Evolutionary conservation across 2,888 invertebrate genomes (phyloP), one percentile per base, ranked within the genome.

Genomic region (Drosophila algonquin): DNA sequence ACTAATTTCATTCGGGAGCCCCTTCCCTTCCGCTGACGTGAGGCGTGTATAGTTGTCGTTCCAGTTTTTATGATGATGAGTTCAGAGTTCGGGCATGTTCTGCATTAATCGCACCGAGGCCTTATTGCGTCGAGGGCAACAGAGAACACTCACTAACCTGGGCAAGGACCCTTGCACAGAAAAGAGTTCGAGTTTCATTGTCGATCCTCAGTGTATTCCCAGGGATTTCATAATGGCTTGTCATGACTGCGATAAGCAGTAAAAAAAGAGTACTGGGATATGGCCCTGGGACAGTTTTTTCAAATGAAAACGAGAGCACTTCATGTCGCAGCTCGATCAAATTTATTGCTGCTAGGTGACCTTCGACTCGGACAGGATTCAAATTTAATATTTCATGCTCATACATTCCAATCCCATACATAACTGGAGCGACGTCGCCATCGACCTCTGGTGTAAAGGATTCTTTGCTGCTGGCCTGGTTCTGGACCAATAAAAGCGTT

Each of bases 51-150:
- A 73, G 81, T 74, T 78, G 73, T 81, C 67, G 69, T 76, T 87
- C 78, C 67, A 74, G 81, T 82, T 82, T 80, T 88, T 90, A 88
- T 81, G 89, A 73, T 87, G 88, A 87, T 89, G 86, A 87, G 88
- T 77, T 85, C 87, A 79, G 77, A 90, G 90, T 86, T 89, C 77
- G 76, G 69, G 77, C 81, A 73, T 88, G 89, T 70, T 81, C 73
- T 68, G 89, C 90, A 87, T 83, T 81, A 89, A 89, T 82, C 65
- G 76, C 69, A 62, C 74, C 62, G 59, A 47, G 61, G 73, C 54
- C 71, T 76, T 62, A 68, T 65, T 40, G 69, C 56, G 58, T 50
- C 40, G 40, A 59, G 7, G 55, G 47, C n/a, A 30, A 30, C 30
- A 30, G 53, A 56, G 24, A 58, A 45, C 52, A 40, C 54, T 51